Percentiles rank a stretch among this genome's conserved stretches.
Evolutionary conservation across 2,888 invertebrate species (phyloP).

Genomic region (Pogonocherus hispidulus): DNA sequence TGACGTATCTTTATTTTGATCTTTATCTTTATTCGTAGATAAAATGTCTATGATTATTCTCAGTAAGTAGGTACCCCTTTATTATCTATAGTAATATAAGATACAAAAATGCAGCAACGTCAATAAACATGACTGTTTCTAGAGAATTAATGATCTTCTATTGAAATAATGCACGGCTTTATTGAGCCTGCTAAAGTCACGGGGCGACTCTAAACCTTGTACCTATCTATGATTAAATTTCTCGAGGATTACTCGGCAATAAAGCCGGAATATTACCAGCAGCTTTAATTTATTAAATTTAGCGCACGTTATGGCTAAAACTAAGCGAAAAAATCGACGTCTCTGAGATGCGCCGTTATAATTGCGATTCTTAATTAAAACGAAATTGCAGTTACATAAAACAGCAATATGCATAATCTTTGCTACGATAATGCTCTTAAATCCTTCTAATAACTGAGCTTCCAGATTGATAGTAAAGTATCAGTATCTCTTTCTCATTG

Average conservation of each 20-base stretch:
- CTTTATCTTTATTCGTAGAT: no score
- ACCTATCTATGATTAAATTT: conserved; percentile 37
- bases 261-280: conserved; percentile 35
- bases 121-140: no score
- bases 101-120: no score
- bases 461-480: conserved; percentile 30
- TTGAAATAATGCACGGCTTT: neutral
- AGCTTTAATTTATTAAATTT: conserved; percentile 47
- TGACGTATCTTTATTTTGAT: no score
- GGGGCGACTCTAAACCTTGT: neutral
- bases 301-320: conserved; percentile 49
- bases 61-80: no score
- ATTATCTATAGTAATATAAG: no score
- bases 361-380: conserved; percentile 58
- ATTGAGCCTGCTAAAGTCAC: neutral
- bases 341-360: conserved; percentile 48
- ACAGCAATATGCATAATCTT: conserved; percentile 56
- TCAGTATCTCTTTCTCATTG: conserved; percentile 7
- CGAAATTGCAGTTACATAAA: conserved; percentile 54
- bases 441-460: conserved; percentile 43
- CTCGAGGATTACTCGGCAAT: conserved; percentile 36
- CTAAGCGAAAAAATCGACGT: conserved; percentile 50
- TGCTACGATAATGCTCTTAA: conserved; percentile 52
- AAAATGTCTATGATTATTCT: no score
- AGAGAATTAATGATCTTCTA: no score